Evolutionary conservation across 2,113 vertebrate species (phyloP).

Genomic region (Uria lomvia): DNA sequence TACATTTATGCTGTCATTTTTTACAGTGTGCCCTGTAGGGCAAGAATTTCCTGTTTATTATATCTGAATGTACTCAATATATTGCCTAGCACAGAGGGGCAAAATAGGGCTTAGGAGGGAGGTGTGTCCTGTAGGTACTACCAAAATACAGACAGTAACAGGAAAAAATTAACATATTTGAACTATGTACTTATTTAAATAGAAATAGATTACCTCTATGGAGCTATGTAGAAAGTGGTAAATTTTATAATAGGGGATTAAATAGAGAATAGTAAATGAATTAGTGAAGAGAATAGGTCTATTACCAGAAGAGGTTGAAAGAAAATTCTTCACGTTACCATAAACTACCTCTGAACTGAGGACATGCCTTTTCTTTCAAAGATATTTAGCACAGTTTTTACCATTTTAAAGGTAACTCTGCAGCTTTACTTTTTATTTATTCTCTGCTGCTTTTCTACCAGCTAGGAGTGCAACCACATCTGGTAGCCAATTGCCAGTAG

Average conservation of each 20-base stretch:
- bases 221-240: neutral
- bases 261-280: neutral
- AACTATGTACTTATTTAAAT: neutral
- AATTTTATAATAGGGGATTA: neutral
- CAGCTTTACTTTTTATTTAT: neutral
- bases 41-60: neutral
- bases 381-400: neutral
- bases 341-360: neutral
- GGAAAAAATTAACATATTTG: neutral
- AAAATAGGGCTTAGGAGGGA: neutral
- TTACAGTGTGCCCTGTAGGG: neutral
- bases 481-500: slow-evolving; percentile 6
- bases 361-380: neutral
- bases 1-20: neutral
- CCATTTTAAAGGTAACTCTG: neutral
- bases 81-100: neutral
- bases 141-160: neutral
- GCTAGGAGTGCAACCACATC: neutral
- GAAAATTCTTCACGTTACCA: neutral
- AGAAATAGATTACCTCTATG: neutral
- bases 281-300: neutral
- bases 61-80: neutral
- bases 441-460: neutral
- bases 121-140: neutral
- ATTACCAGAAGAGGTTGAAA: neutral